phyloP scores from a whole-genome alignment of 2,797 vertebrate genomes.

The Tamandua tetradactyla region DNA sequence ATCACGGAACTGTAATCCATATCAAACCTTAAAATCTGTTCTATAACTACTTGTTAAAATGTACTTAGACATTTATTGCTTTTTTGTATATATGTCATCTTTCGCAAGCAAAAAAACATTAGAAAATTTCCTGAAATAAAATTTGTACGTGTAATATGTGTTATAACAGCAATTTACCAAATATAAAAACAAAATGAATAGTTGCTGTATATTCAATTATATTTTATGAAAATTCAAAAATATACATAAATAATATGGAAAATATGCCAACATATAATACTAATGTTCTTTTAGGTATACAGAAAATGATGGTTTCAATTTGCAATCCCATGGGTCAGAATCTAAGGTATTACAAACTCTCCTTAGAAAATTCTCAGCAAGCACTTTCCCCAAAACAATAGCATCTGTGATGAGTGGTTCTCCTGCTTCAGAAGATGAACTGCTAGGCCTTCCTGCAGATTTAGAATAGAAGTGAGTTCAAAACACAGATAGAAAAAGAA shows the following conservation, averaged over 20 bases:
- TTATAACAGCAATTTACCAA: constrained; percentile 35
- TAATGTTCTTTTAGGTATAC: constrained; percentile 38
- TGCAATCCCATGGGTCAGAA: constrained; percentile 19
- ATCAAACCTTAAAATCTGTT: too few relatives aligned
- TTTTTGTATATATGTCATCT: too few relatives aligned
- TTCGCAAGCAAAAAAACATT: too few relatives aligned
- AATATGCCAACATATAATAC: not conserved
- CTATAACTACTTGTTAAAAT: too few relatives aligned
- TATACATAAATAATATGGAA: not conserved
- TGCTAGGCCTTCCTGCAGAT: not conserved
- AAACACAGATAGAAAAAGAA: not conserved
- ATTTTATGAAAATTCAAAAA: constrained; percentile 46
- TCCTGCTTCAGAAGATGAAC: constrained; percentile 36
- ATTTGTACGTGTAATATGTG: not conserved
- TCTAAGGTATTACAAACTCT: not conserved
- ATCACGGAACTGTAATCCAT: too few relatives aligned
- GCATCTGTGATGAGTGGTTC: not conserved
- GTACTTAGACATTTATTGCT: too few relatives aligned
- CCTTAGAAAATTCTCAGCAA: constrained; percentile 18
- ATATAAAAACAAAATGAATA: constrained; percentile 47
- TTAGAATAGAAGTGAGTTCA: not conserved
- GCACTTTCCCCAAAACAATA: constrained; percentile 2
- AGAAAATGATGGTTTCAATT: constrained; percentile 17
- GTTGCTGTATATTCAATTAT: not conserved
- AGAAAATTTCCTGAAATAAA: constrained; percentile 58